Evolutionary conservation across 2,797 vertebrate species (phyloP).

Genomic region (Knipowitschia caucasica): DNA sequence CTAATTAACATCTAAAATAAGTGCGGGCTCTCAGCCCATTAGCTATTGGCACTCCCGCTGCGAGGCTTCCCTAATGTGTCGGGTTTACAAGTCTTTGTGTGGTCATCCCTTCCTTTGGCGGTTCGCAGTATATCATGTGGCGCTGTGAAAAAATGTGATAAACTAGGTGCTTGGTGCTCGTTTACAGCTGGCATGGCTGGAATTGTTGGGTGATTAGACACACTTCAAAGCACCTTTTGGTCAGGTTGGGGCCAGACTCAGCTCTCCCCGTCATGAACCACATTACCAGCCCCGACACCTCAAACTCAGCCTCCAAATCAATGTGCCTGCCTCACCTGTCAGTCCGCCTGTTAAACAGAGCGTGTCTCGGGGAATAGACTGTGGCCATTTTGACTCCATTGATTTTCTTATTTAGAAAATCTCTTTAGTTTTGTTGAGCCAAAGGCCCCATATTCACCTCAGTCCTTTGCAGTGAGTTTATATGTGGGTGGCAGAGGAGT

Average conservation of each 20-base stretch:
- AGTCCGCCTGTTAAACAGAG: constrained; percentile 19
- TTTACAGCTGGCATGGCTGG: constrained; percentile 55
- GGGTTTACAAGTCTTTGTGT: constrained; percentile 49
- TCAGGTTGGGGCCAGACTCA: constrained; percentile 63
- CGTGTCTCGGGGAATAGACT: constrained; percentile 8
- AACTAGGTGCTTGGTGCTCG: constrained; percentile 45
- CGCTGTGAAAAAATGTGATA: constrained; percentile 48
- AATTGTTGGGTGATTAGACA: constrained; percentile 50
- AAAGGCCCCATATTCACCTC: constrained; percentile 19
- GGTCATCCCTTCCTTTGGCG: constrained; percentile 47
- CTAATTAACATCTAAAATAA: constrained; percentile 9
- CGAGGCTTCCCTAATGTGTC: constrained; percentile 13
- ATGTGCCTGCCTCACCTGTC: constrained; percentile 35
- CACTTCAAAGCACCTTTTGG: constrained; percentile 77
- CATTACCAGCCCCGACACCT: constrained; percentile 61
- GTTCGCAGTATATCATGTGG: constrained; percentile 45
- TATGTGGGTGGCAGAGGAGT: constrained; percentile 62
- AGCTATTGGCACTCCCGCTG: background rate
- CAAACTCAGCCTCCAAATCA: constrained; percentile 45
- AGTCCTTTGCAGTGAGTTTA: constrained; percentile 23
- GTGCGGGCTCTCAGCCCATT: constrained; percentile 1
- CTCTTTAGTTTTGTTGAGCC: constrained; percentile 1
- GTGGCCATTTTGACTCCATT: constrained; percentile 18
- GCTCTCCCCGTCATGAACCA: constrained; percentile 48
- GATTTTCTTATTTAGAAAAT: constrained; percentile 20